Evolutionary conservation across 2,113 vertebrate species (phyloP), one percentile per base, ranked within the genome.

Genomic region (Oriolus oriolus): DNA sequence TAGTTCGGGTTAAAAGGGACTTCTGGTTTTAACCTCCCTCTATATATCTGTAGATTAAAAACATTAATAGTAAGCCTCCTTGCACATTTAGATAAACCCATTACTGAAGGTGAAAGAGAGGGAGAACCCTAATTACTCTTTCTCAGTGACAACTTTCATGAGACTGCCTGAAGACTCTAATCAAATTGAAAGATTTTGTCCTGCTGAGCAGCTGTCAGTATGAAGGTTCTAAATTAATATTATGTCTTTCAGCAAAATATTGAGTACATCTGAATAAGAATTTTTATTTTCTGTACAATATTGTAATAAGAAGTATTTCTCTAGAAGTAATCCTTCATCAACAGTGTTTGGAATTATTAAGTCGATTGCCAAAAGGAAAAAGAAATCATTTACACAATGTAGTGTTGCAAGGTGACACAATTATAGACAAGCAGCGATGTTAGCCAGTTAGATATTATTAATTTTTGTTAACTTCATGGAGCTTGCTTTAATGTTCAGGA

Each of bases 351-450:
- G 42, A 96, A 94, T 96, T 89, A 90, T 80, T 95, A 84, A 89
- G 33, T 78, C 74, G 39, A 69, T 57, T 93, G 79, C 90, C 20
- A 8, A 96, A 91, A 95, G 89, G 45, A 59, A 84, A 95, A 96
- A 90, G 49, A 77, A 97, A 95, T 97, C 4, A 94, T 98, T 96
- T 95, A 96, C 64, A 91, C 80, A 97, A 93, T 77, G 54, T 56
- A 89, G 84, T 75, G 21, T 65, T 95, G 63, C 56, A 90, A 96
- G 76, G 88, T 97, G 92, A 95, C 63, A 14, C 68, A 94, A 76
- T 74, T 96, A 68, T 17, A 96, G 60, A 81, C 56, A 42, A 37
- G 65, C 53, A 77, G 41, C 22, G 33, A 24, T 89, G 74, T 86
- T 94, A 87, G 81, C 49, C 85, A 92, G 87, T 96, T 95, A 94